phyloP scores from a whole-genome alignment of 2,113 vertebrate species.

The Carollia perspicillata region DNA sequence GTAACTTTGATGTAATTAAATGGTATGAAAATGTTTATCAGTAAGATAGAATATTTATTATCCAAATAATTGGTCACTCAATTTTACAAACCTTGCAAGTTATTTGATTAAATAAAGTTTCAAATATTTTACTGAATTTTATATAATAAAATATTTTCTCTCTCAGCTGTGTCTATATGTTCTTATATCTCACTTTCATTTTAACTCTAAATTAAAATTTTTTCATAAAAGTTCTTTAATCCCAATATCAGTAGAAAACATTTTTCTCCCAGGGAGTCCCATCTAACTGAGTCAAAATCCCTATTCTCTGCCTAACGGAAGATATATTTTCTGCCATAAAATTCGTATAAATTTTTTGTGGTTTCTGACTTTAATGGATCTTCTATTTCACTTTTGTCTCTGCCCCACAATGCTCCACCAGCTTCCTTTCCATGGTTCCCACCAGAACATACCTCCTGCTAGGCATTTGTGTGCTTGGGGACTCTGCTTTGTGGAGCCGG shows the following conservation, averaged over 20 bases:
- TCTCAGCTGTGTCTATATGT: not conserved
- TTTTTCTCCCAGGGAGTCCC: not conserved
- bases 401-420: accelerated
- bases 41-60: not conserved
- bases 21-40: not conserved
- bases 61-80: not conserved
- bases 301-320: not conserved
- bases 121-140: not conserved
- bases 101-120: not conserved
- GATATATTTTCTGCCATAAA: not conserved
- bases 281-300: not conserved
- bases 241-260: not conserved
- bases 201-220: not conserved
- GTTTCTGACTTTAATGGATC: not conserved
- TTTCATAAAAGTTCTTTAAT: not conserved
- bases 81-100: not conserved
- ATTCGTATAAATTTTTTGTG: not conserved
- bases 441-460: accelerated
- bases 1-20: not conserved
- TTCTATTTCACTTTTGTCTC: not conserved
- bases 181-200: not conserved
- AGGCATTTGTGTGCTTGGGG: accelerated
- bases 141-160: not conserved
- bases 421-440: not conserved
- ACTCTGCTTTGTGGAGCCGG: not conserved